Evolutionary conservation across 2,797 vertebrate genomes (phyloP).

Genomic region (Lagorchestes hirsutus): DNA sequence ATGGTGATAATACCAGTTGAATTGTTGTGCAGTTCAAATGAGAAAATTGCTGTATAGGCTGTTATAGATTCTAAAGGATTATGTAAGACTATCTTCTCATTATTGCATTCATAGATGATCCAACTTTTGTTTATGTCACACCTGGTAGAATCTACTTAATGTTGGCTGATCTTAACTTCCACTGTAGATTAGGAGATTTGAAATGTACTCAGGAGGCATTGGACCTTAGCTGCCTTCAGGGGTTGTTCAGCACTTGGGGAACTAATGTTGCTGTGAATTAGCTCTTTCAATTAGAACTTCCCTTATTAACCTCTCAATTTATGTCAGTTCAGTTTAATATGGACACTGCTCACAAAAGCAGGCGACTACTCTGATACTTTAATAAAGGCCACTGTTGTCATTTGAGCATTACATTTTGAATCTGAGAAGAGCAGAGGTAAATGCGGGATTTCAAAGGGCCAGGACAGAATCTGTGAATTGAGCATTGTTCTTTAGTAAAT

Average conservation of each 20-base stretch:
- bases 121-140: not conserved
- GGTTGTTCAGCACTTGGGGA: not conserved
- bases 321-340: slow-evolving; percentile 9
- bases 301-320: slow-evolving; percentile 1
- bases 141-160: not conserved
- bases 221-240: not conserved
- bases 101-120: not conserved
- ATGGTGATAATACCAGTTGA: not conserved
- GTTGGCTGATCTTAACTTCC: not conserved
- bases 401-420: not conserved
- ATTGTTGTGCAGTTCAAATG: not conserved
- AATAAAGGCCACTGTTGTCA: not conserved
- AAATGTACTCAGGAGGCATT: not conserved
- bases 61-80: not conserved
- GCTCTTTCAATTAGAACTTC: not conserved
- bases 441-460: not conserved
- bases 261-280: not conserved
- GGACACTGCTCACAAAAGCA: not conserved
- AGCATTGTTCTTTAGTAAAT: not conserved
- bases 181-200: not conserved
- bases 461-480: not conserved
- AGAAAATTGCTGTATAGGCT: not conserved
- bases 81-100: not conserved
- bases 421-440: not conserved
- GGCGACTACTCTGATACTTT: not conserved